These are phyloP conservation scores for Thunnus albacares DNA, from an alignment of 2,797 vertebrate genomes.

Conservation along the genomic window DNA sequence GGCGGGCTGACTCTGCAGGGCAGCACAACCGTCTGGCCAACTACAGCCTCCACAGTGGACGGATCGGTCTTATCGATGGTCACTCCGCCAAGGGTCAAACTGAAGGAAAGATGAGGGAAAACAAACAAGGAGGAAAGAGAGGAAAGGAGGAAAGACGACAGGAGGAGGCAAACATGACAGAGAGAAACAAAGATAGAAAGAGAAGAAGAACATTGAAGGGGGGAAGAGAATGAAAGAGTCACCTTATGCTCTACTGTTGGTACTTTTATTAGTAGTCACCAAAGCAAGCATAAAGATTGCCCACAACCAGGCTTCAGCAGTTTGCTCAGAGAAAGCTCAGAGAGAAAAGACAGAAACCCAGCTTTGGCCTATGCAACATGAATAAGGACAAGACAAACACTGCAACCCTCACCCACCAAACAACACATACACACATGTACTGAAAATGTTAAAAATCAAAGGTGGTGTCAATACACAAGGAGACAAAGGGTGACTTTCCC, in stretches of 20 bases:
- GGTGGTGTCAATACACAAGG: neutral
- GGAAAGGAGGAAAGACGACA: neutral
- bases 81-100: constrained; percentile 83
- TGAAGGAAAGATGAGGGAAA: constrained; percentile 55
- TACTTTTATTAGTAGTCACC: constrained; percentile 55
- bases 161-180: neutral
- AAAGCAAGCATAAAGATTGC: constrained; percentile 84
- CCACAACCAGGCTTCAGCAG: constrained; percentile 57
- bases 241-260: constrained; percentile 85
- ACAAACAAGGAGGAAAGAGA: constrained; percentile 16
- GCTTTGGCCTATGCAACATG: constrained; percentile 25
- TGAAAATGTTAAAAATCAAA: constrained; percentile 4
- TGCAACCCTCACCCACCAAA: constrained; percentile 21
- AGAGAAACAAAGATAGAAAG: neutral
- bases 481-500: neutral
- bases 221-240: constrained; percentile 46
- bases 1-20: constrained; percentile 89
- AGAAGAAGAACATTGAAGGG: constrained; percentile 16
- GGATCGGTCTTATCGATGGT: constrained; percentile 87
- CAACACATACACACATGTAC: constrained; percentile 4
- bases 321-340: constrained; percentile 18
- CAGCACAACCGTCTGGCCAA: constrained; percentile 89
- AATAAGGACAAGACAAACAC: constrained; percentile 15
- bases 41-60: constrained; percentile 85
- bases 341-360: constrained; percentile 23